Conservation (phyloP, 2,797 vertebrate genomes). For the Sebastolobus altivelis region DNA sequence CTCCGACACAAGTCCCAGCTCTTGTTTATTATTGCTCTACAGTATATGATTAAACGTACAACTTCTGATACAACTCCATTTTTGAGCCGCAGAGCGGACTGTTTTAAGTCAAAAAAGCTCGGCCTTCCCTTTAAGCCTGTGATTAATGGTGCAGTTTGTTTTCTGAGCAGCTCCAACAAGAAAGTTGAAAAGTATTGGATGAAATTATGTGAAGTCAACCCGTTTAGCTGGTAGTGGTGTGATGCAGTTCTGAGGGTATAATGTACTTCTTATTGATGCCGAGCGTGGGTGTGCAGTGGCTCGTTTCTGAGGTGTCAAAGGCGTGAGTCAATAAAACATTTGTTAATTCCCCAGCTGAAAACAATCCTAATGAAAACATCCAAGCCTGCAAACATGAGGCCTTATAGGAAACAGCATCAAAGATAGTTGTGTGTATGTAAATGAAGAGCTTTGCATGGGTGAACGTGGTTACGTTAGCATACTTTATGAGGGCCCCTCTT, state of each 20-base stretch:
- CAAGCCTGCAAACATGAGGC: not conserved
- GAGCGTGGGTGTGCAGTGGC: not conserved
- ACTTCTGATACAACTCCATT: constrained; percentile 46
- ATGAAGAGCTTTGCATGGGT: not conserved
- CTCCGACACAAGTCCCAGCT: constrained; percentile 29
- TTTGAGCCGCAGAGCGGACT: constrained; percentile 31
- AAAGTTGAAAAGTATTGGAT: constrained; percentile 17
- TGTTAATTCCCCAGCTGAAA: constrained; percentile 20
- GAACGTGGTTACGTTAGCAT: not conserved
- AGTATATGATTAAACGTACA: constrained; percentile 41
- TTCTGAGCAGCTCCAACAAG: constrained; percentile 25
- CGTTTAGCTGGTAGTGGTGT: not conserved
- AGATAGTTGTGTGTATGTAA: constrained; percentile 9
- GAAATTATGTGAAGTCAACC: constrained; percentile 18
- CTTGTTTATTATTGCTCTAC: constrained; percentile 42
- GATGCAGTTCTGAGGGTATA: constrained; percentile 23
- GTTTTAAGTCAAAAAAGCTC: constrained; percentile 39
- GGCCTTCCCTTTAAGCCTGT: constrained; percentile 14
- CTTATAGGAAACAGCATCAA: constrained; percentile 1
- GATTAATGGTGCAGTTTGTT: constrained; percentile 54
- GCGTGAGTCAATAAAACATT: constrained; percentile 30
- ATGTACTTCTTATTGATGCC: constrained; percentile 20
- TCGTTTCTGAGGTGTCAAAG: constrained; percentile 37
- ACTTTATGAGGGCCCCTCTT: constrained; percentile 21
- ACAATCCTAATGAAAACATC: constrained; percentile 21